Conservation (phyloP, 2,113 vertebrate genomes). For the Raja brachyura region DNA sequence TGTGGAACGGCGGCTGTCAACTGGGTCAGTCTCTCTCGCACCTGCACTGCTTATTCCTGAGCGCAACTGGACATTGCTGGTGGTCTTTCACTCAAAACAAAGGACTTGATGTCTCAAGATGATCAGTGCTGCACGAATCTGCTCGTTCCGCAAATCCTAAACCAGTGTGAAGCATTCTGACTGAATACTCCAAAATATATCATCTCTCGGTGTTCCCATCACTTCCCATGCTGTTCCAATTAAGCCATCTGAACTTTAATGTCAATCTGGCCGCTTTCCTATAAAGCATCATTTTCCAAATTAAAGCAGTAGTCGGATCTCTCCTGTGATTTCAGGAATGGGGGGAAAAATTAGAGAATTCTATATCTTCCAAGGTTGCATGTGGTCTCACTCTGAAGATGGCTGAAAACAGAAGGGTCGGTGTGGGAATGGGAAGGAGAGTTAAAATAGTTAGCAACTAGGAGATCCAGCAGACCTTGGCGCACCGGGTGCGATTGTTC, state of each 20-base stretch:
- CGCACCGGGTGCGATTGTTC: too few species aligned
- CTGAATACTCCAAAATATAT: too few species aligned
- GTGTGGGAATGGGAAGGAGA: too few species aligned
- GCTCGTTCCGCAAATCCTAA: not conserved
- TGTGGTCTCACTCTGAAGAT: too few species aligned
- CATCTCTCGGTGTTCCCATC: too few species aligned
- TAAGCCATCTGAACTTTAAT: not conserved
- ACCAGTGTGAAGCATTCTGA: not conserved
- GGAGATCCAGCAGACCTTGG: too few species aligned
- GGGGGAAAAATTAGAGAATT: too few species aligned
- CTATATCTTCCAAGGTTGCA: too few species aligned
- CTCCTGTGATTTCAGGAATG: not conserved
- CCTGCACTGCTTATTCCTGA: not conserved
- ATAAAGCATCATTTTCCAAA: not conserved
- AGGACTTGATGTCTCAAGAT: not conserved
- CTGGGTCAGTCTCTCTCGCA: conserved; percentile 68
- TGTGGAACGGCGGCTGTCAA: conserved; percentile 93
- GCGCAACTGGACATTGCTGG: not conserved
- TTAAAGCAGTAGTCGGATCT: not conserved
- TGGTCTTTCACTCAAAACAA: not conserved
- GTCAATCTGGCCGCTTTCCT: not conserved
- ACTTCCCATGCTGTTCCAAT: not conserved
- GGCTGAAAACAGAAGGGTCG: too few species aligned
- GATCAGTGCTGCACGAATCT: not conserved
- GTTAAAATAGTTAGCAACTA: too few species aligned